These are phyloP conservation scores for Arctocebus calabarensis DNA, from an alignment of 2,797 vertebrate species.

Conservation along the genomic window DNA sequence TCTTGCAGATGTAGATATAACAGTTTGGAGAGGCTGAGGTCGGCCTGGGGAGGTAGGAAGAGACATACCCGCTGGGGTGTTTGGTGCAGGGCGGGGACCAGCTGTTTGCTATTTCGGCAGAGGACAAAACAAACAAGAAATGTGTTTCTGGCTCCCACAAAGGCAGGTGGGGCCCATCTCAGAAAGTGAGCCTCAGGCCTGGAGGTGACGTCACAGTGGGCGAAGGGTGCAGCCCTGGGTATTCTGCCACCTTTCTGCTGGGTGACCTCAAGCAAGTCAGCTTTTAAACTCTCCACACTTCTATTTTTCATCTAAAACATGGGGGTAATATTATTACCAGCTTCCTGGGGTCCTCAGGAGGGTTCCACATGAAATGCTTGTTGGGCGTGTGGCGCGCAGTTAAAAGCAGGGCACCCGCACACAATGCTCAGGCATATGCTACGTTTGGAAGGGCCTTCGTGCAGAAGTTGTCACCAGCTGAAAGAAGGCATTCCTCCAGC, in stretches of 20 bases:
- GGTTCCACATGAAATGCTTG: background rate
- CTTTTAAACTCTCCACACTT: background rate
- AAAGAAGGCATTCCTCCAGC: background rate
- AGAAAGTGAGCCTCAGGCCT: background rate
- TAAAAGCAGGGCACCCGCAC: background rate
- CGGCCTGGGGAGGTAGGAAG: background rate
- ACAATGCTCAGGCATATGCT: background rate
- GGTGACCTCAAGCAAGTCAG: background rate
- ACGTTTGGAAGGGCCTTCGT: background rate
- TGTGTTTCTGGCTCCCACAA: background rate
- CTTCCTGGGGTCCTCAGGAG: background rate
- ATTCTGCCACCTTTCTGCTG: background rate
- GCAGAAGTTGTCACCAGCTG: background rate
- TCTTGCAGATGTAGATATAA: background rate
- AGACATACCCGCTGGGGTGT: background rate
- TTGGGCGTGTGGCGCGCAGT: background rate
- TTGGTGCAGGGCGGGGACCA: background rate
- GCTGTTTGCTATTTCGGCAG: background rate
- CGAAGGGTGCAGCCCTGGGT: rapidly evolving
- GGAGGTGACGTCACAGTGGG: background rate
- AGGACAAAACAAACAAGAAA: background rate
- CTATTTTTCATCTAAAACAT: background rate
- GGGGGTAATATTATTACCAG: background rate
- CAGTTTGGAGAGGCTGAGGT: background rate
- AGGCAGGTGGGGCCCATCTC: background rate